These are phyloP conservation scores for Numenius arquata DNA, from an alignment of 2,113 vertebrate genomes.

Conservation along the genomic window DNA sequence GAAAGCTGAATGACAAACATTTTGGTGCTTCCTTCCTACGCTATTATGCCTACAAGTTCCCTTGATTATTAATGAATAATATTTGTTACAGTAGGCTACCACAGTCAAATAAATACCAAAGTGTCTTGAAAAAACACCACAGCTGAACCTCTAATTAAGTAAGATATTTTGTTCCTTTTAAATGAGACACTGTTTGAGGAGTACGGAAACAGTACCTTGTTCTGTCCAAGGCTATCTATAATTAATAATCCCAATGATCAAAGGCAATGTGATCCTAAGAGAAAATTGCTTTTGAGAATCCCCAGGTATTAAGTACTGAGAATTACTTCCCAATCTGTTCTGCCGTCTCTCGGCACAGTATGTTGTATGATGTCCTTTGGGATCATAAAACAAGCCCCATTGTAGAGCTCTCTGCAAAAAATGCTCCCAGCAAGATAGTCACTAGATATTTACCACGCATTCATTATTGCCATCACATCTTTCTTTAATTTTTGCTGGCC, in stretches of 20 bases:
- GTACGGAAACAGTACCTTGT: neutral
- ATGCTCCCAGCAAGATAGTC: neutral
- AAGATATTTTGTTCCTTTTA: slow-evolving; percentile 36
- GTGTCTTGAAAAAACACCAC: neutral
- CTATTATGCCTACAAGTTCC: neutral
- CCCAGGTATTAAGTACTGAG: slow-evolving; percentile 5
- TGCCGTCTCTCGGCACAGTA: neutral
- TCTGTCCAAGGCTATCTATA: slow-evolving; percentile 33
- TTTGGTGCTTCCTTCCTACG: neutral
- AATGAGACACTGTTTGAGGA: neutral
- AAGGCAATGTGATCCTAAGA: slow-evolving; percentile 23
- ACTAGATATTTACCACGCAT: neutral
- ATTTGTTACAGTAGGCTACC: neutral
- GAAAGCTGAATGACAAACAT: neutral
- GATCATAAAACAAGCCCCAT: neutral
- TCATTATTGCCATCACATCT: neutral
- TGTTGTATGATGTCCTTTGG: neutral
- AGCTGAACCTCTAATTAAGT: slow-evolving; percentile 10
- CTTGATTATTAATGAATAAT: neutral
- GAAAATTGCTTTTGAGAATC: slow-evolving; percentile 35
- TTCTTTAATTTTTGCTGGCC: neutral
- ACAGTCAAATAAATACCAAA: neutral
- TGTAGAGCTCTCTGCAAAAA: neutral
- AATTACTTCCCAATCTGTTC: neutral
- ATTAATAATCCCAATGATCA: slow-evolving; percentile 28